Conservation (phyloP, 2,113 vertebrate genomes). For the Oncorhynchus clarkii region DNA sequence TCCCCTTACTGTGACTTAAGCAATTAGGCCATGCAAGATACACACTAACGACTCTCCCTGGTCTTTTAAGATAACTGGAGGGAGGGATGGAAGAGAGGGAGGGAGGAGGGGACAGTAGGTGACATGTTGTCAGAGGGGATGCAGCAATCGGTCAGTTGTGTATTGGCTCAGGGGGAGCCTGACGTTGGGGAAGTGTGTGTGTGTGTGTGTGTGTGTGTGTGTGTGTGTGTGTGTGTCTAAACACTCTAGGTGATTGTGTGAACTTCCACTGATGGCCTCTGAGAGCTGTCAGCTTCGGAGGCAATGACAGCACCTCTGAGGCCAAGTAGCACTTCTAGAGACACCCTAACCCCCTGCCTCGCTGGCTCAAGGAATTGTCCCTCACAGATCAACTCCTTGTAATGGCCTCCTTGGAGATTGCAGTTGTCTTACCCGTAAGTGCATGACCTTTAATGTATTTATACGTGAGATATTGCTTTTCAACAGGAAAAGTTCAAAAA, state of each 20-base stretch:
- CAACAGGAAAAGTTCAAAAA: too few species aligned
- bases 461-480: too few species aligned
- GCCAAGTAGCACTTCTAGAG: constrained; percentile 23
- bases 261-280: constrained; percentile 31
- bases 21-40: constrained; percentile 62
- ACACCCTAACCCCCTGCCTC: constrained; percentile 19
- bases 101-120: constrained; percentile 45
- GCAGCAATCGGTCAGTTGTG: constrained; percentile 50
- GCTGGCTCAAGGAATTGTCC: constrained; percentile 2
- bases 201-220: not conserved
- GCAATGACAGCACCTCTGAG: constrained; percentile 31
- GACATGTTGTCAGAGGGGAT: constrained; percentile 56
- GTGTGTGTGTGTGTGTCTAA: constrained; percentile 40
- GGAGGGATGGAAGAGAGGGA: not conserved
- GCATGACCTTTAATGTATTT: too few species aligned
- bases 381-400: constrained; percentile 20
- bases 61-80: constrained; percentile 64
- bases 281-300: constrained; percentile 53
- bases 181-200: constrained; percentile 4
- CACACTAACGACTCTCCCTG: constrained; percentile 66
- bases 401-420: too few species aligned
- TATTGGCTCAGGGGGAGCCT: constrained; percentile 54
- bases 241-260: constrained; percentile 53
- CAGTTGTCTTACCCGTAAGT: too few species aligned
- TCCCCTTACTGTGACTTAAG: constrained; percentile 58